phyloP scores from a whole-genome alignment of 2,113 vertebrate genomes.

The Sardina pilchardus region DNA sequence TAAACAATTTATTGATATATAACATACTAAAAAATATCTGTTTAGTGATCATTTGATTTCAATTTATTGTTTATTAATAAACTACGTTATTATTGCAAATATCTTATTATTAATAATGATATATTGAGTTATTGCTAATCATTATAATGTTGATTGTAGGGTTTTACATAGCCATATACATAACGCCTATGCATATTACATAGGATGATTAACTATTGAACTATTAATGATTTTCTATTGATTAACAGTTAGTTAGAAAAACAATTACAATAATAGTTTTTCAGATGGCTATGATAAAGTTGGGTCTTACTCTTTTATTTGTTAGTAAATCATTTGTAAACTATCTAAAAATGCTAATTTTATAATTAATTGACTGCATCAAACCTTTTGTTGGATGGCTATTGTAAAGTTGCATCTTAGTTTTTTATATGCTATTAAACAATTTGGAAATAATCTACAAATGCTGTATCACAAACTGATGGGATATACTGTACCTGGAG shows the following conservation, averaged over 20 bases:
- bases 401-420: not conserved
- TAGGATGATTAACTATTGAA: not conserved
- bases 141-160: not conserved
- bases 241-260: too few relatives aligned
- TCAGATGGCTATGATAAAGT: not conserved
- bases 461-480: not conserved
- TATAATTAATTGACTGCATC: too few relatives aligned
- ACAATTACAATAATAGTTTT: not conserved
- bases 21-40: not conserved
- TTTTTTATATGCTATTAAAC: not conserved
- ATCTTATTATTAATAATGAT: too few relatives aligned
- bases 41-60: not conserved
- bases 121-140: too few relatives aligned
- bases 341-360: not conserved
- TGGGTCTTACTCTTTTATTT: not conserved
- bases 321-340: not conserved
- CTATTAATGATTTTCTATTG: too few relatives aligned
- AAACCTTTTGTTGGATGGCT: not conserved
- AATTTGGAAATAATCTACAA: not conserved
- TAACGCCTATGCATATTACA: not conserved
- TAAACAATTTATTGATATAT: not conserved
- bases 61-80: not conserved
- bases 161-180: not conserved
- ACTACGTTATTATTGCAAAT: too few relatives aligned
- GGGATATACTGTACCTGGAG: too few relatives aligned